Evolutionary conservation across 1,140 invertebrate genomes (phyloP).

Genomic region (Protaetia brevitarsis): DNA sequence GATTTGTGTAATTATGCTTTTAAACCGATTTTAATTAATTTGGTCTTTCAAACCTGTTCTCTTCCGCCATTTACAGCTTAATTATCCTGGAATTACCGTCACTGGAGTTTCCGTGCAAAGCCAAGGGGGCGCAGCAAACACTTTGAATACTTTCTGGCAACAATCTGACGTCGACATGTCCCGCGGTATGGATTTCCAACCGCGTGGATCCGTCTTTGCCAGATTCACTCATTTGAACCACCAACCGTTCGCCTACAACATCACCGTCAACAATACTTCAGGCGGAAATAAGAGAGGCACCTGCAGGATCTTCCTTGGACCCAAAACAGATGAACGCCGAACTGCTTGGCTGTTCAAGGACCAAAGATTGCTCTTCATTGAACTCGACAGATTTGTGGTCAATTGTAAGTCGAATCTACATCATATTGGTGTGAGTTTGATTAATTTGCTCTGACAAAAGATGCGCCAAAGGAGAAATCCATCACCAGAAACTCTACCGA

Average conservation of each 20-base stretch:
- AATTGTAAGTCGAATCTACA: constrained; percentile 54
- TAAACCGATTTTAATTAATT: no score
- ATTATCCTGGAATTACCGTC: constrained; percentile 55
- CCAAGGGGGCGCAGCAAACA: constrained; percentile 53
- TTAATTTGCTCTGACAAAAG: constrained; percentile 54
- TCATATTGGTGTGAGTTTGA: neutral
- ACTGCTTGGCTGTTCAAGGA: constrained; percentile 51
- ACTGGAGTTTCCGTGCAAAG: constrained; percentile 53
- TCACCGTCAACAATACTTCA: constrained; percentile 49
- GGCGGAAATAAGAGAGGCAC: constrained; percentile 48
- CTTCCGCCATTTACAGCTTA: constrained; percentile 4
- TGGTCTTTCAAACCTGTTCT: no score
- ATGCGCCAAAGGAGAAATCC: constrained; percentile 55
- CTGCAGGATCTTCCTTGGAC: constrained; percentile 60
- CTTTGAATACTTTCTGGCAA: constrained; percentile 67
- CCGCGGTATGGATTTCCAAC: constrained; percentile 73
- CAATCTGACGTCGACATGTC: constrained; percentile 71
- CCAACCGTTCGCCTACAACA: constrained; percentile 58
- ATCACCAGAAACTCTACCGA: constrained; percentile 56
- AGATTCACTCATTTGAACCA: constrained; percentile 66
- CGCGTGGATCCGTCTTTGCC: constrained; percentile 66
- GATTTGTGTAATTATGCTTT: no score
- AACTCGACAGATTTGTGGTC: constrained; percentile 58
- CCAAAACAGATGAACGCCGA: constrained; percentile 56
- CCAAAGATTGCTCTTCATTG: constrained; percentile 55